Evolutionary conservation across 2,888 invertebrate genomes (phyloP).

Genomic region (Pterostichus madidus): DNA sequence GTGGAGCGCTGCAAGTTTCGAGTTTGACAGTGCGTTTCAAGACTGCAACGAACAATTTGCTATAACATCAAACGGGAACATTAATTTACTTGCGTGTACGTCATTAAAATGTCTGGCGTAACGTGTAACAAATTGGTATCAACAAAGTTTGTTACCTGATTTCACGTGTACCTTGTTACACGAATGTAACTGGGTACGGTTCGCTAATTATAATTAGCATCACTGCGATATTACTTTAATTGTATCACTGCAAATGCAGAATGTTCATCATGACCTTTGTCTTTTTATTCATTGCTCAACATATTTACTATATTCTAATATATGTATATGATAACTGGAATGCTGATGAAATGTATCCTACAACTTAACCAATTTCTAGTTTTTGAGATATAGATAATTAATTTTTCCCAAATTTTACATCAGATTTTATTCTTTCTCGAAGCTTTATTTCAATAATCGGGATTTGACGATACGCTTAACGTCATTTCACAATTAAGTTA

Average conservation of each 20-base stretch:
- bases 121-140: constrained; percentile 63
- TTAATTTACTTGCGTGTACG: constrained; percentile 60
- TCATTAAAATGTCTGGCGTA: constrained; percentile 63
- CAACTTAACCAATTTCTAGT: too few relatives aligned
- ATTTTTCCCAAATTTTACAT: too few relatives aligned
- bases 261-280: neutral
- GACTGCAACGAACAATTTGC: constrained; percentile 54
- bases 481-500: too few relatives aligned
- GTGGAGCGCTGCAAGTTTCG: constrained; percentile 2
- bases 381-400: too few relatives aligned
- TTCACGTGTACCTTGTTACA: constrained; percentile 60
- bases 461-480: too few relatives aligned
- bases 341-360: neutral
- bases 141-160: constrained; percentile 65
- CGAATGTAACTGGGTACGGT: constrained; percentile 25
- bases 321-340: neutral
- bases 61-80: constrained; percentile 62
- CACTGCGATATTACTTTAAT: constrained; percentile 31
- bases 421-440: too few relatives aligned
- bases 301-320: neutral
- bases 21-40: constrained; percentile 43
- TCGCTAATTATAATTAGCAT: constrained; percentile 61
- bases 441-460: too few relatives aligned
- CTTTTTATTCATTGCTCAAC: neutral
- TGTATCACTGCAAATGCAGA: neutral